Conservation (phyloP, 2,888 invertebrate species). For the Drosophila limbata region DNA sequence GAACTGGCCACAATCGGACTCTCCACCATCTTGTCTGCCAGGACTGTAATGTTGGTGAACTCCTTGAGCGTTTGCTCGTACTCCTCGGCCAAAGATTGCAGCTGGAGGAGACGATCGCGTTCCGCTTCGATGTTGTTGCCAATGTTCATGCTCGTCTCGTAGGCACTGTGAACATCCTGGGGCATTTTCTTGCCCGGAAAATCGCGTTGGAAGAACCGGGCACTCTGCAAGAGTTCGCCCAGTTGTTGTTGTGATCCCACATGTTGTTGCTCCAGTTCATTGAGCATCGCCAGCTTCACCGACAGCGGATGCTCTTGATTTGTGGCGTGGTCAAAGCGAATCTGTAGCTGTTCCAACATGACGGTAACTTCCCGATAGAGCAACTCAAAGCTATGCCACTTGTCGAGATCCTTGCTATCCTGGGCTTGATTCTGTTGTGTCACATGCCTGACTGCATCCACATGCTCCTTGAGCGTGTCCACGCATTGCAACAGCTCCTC, state of each 20-base stretch:
- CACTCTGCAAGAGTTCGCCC: slow-evolving; percentile 88
- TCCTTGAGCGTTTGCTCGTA: slow-evolving; percentile 95
- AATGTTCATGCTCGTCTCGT: slow-evolving; percentile 89
- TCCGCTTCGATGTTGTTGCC: slow-evolving; percentile 90
- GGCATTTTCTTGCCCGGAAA: slow-evolving; percentile 90
- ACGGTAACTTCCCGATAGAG: slow-evolving; percentile 86
- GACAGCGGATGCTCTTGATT: slow-evolving; percentile 88
- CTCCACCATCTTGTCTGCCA: slow-evolving; percentile 92
- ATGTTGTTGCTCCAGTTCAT: slow-evolving; percentile 89
- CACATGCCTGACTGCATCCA: slow-evolving; percentile 89
- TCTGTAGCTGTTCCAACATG: slow-evolving; percentile 76
- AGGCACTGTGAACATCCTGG: slow-evolving; percentile 88
- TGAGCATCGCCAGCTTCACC: slow-evolving; percentile 89
- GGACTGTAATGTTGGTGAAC: slow-evolving; percentile 93
- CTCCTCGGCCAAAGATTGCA: slow-evolving; percentile 92
- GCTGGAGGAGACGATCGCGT: slow-evolving; percentile 91
- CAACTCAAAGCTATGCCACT: slow-evolving; percentile 90
- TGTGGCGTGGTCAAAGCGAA: slow-evolving; percentile 75
- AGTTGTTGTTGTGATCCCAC: slow-evolving; percentile 88
- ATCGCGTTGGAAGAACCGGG: slow-evolving; percentile 88
- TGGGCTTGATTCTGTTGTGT: slow-evolving; percentile 87
- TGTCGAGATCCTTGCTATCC: slow-evolving; percentile 88
- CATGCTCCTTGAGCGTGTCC: slow-evolving; percentile 88
- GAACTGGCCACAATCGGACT: slow-evolving; percentile 91
- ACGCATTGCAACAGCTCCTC: slow-evolving; percentile 87